Base-by-base conservation (phyloP, 2,797 vertebrate species). In the Simalia tracyae region DNA sequence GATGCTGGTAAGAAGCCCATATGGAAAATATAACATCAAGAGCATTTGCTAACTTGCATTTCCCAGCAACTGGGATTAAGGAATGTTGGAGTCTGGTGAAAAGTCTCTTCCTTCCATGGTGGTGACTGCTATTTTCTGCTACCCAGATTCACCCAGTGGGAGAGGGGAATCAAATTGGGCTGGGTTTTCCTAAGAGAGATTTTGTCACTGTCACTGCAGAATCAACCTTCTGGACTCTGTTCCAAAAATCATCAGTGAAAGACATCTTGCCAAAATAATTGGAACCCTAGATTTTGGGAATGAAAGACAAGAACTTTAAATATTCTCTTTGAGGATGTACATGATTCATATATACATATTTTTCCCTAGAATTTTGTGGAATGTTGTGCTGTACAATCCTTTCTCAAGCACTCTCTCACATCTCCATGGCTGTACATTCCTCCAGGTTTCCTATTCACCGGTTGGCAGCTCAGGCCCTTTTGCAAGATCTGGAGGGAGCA, bases 401-500 rank as follows among this genome's bases (percentile, higher is more conserved):
- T 10, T 31, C 3, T 59, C 56, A 22, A 17, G 22, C 68, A 72
- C 7, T 17, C 56, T 59, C 5, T 5, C 15, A 22, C n/a, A 31
- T 59, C 15, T 57, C n/a, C 14, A 31, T 54, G 5, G 28, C 2
- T 36, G 7, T n/a, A 6, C 46, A 12, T 84, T 36, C 84, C 36
- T 11, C 4, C 72, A 90, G 89, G 72, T n/a, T 90, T 28, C 89
- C 72, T 61, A 36, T 90, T 84, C 89, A 90, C 42, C 72, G 36
- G 3, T 15, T 90, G 72, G 72, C 89, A 46, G 89, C 89, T 81
- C 72, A 42, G 59, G 36, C 72, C 72, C 36, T 90, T 28, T 60
- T 90, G 26, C 72, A 84, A 59, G 57, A 90, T 50, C 26, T 84
- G 89, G 57, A 90, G 28, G 89, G 15, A 26, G 9, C 72, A 59